phyloP scores from a whole-genome alignment of 2,113 vertebrate species.

The Craseonycteris thonglongyai region DNA sequence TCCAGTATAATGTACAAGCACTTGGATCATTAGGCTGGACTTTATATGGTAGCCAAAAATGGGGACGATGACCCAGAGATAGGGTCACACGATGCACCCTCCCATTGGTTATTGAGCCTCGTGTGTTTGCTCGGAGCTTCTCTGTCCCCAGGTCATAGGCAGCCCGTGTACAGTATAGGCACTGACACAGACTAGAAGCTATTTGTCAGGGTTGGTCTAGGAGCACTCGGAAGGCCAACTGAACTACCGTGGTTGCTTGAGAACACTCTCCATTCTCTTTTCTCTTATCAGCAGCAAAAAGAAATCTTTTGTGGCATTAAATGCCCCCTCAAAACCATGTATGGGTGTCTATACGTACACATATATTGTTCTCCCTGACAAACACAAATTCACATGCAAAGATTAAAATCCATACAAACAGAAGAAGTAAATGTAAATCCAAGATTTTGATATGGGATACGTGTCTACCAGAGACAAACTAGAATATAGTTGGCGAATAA shows the following conservation, averaged over 20 bases:
- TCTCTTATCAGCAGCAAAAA: background rate
- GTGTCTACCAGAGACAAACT: background rate
- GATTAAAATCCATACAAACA: background rate
- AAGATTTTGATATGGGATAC: background rate
- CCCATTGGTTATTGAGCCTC: too few species aligned
- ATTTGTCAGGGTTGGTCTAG: background rate
- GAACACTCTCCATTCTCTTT: conserved; percentile 22
- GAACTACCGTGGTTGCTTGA: background rate
- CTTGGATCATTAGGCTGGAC: background rate
- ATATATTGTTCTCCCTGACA: background rate
- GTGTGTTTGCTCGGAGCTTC: background rate
- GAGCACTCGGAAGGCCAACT: background rate
- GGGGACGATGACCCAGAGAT: background rate
- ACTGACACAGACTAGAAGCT: background rate
- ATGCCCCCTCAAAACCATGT: conserved; percentile 2
- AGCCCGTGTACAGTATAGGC: background rate
- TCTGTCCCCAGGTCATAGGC: background rate
- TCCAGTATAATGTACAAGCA: background rate
- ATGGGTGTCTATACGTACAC: background rate
- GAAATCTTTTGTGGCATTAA: background rate
- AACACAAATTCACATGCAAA: conserved; percentile 13
- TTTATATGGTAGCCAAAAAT: background rate
- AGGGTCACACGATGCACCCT: rapidly evolving
- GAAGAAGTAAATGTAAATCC: conserved; percentile 1
- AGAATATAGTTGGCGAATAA: background rate